Conservation (phyloP, 1,140 invertebrate species). For the Drosophila varians region DNA sequence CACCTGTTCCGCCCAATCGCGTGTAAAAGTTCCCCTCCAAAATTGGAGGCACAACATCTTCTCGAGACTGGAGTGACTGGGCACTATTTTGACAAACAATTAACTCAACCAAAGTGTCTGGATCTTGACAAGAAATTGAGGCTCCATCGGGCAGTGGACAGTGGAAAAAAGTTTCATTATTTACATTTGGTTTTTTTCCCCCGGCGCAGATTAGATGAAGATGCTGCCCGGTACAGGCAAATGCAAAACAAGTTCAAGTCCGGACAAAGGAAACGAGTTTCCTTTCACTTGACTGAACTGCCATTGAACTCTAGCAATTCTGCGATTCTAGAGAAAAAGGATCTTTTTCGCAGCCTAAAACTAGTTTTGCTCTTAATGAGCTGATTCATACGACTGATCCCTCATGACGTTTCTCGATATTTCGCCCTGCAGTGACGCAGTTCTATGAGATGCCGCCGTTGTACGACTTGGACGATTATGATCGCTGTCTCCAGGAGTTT, state of each 20-base stretch:
- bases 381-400: conserved; percentile 37
- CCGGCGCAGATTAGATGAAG: conserved; percentile 20
- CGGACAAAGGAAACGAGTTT: conserved; percentile 52
- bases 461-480: conserved; percentile 84
- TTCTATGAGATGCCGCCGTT: conserved; percentile 85
- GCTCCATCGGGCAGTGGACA: conserved; percentile 15
- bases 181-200: conserved; percentile 17
- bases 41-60: conserved; percentile 20
- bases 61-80: conserved; percentile 21
- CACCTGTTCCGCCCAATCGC: conserved; percentile 28
- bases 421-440: conserved; percentile 81
- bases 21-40: conserved; percentile 37
- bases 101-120: conserved; percentile 39
- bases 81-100: conserved; percentile 37
- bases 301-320: conserved; percentile 27
- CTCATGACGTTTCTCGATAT: conserved; percentile 11
- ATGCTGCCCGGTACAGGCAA: conserved; percentile 3
- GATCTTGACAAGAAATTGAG: conserved; percentile 39
- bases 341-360: conserved; percentile 17
- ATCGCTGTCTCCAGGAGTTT: conserved; percentile 83
- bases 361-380: conserved; percentile 47
- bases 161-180: conserved; percentile 34
- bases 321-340: conserved; percentile 41
- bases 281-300: conserved; percentile 53
- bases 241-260: conserved; percentile 44